Percentiles rank a stretch among this genome's conserved stretches.
Evolutionary conservation across 2,113 vertebrate species (phyloP).

Genomic region (Bufo gargarizans): DNA sequence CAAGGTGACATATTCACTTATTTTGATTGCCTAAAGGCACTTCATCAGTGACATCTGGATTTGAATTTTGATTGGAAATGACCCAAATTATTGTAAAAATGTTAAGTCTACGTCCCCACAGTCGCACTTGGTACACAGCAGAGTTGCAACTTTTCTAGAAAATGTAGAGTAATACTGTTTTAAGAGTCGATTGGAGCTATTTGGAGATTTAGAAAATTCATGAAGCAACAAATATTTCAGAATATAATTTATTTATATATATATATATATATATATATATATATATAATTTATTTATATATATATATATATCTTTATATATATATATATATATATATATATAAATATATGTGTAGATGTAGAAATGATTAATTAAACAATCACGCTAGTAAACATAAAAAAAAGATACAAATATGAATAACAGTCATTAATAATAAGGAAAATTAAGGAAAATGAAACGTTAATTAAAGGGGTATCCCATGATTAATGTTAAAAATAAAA

Average conservation of each 20-base stretch:
- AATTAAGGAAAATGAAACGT: too few relatives aligned
- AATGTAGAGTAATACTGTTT: conserved; percentile 16
- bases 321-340: neutral
- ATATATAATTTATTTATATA: neutral
- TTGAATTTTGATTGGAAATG: conserved; percentile 67
- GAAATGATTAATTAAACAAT: too few relatives aligned
- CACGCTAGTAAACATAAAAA: too few relatives aligned
- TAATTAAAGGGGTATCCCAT: too few relatives aligned
- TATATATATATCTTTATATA: too few relatives aligned
- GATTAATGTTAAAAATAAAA: too few relatives aligned
- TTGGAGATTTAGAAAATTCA: neutral
- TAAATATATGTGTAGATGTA: neutral
- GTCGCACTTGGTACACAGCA: conserved; percentile 42
- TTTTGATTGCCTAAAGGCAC: conserved; percentile 69
- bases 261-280: neutral
- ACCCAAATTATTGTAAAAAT: conserved; percentile 62
- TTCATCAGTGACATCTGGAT: conserved; percentile 67
- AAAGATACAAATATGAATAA: too few relatives aligned
- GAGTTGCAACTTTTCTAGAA: conserved; percentile 42
- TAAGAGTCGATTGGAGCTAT: conserved; percentile 14
- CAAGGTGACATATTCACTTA: conserved; percentile 72
- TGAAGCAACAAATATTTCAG: neutral
- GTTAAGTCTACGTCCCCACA: conserved; percentile 57
- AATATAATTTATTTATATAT: neutral
- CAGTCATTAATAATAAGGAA: too few relatives aligned